Conservation (phyloP, 2,113 vertebrate genomes). For the Pristiophorus japonicus region DNA sequence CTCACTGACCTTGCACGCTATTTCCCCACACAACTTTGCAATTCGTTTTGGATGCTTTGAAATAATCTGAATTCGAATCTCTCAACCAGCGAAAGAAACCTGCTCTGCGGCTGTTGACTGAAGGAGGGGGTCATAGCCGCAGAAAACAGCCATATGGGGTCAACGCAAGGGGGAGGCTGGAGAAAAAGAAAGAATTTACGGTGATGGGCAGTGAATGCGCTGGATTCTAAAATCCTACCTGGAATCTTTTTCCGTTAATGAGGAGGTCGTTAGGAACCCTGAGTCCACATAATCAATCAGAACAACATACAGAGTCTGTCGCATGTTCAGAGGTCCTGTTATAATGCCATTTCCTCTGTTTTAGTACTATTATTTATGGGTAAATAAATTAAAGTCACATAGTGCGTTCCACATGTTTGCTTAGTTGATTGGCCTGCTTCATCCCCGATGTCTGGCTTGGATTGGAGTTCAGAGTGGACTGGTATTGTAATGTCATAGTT, state of each 20-base stretch:
- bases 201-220: background rate
- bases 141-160: background rate
- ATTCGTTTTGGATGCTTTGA: background rate
- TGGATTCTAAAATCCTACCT: constrained; percentile 1
- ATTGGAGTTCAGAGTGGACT: background rate
- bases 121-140: background rate
- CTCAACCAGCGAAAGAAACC: background rate
- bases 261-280: background rate
- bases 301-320: constrained; percentile 18
- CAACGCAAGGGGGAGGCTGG: background rate
- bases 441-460: background rate
- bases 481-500: background rate
- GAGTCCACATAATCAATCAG: constrained; percentile 26
- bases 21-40: background rate
- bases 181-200: no score
- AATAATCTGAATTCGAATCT: background rate
- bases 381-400: constrained; percentile 16
- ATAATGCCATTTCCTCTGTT: constrained; percentile 28
- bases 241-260: background rate
- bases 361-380: constrained; percentile 27
- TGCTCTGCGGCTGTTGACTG: background rate
- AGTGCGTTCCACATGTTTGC: background rate
- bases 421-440: background rate
- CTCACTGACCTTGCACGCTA: background rate
- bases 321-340: background rate